Conservation (phyloP, 2,113 vertebrate genomes). For the Mesoclemmys tuberculata region DNA sequence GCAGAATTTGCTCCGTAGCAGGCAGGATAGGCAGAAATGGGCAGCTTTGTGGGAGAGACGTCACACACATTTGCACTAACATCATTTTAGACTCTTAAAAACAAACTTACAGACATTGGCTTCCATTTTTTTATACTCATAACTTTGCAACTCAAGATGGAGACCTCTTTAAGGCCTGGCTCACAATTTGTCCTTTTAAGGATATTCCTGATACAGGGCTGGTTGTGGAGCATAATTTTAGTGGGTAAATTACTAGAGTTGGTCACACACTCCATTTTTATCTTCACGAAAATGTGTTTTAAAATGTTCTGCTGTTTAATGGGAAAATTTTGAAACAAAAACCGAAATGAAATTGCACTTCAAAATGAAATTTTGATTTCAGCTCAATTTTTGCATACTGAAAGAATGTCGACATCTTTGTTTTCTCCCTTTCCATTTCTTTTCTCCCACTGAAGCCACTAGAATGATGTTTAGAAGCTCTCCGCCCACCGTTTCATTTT, state of each 20-base stretch:
- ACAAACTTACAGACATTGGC: background rate
- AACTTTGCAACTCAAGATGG: background rate
- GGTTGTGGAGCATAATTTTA: background rate
- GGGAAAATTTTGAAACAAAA: background rate
- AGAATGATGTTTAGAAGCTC: background rate
- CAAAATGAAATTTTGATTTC: background rate
- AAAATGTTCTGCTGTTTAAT: background rate
- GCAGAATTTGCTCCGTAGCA: background rate
- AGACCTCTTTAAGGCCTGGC: background rate
- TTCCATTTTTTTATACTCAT: background rate
- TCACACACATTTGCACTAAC: fast-evolving
- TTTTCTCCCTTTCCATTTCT: background rate
- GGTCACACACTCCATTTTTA: background rate
- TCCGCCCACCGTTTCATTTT: background rate
- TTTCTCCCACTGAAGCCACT: background rate
- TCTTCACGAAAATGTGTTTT: background rate
- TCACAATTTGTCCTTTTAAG: slow-evolving; percentile 2
- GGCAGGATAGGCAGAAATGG: background rate
- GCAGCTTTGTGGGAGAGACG: background rate
- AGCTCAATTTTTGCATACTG: background rate
- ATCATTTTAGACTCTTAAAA: background rate
- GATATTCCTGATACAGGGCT: fast-evolving
- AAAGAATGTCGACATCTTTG: background rate
- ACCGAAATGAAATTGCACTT: background rate
- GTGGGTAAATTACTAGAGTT: background rate